Evolutionary conservation across 2,113 vertebrate genomes (phyloP).

Genomic region (Aix galericulata): DNA sequence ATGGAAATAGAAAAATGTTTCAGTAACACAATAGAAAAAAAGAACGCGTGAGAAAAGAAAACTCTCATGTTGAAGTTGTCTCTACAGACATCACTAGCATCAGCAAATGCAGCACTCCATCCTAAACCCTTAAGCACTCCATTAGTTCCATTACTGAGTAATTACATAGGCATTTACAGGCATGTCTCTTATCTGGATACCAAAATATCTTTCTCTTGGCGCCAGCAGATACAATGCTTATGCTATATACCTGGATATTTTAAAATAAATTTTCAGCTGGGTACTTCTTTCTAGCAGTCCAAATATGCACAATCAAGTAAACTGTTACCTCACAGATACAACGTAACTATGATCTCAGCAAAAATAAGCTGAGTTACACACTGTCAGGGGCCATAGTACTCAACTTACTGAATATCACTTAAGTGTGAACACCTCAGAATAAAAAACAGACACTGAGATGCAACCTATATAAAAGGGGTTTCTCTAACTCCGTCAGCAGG

Average conservation of each 20-base stretch:
- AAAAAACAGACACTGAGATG: not conserved
- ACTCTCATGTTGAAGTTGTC: not conserved
- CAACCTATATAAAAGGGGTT: not conserved
- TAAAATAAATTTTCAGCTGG: not conserved
- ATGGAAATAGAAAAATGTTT: not conserved
- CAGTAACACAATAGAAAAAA: not conserved
- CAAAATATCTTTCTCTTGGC: not conserved
- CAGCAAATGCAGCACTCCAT: fast-evolving
- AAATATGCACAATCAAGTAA: not conserved
- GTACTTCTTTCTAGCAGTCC: not conserved
- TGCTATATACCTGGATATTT: not conserved
- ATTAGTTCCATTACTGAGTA: not conserved
- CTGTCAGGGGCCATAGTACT: not conserved
- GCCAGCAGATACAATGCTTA: not conserved
- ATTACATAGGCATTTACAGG: not conserved
- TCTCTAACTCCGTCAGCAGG: not conserved
- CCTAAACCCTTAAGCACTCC: not conserved
- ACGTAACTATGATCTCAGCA: not conserved
- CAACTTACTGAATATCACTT: not conserved
- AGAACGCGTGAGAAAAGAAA: not conserved
- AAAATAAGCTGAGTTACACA: not conserved
- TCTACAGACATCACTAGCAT: not conserved
- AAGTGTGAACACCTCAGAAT: not conserved
- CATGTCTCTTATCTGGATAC: not conserved
- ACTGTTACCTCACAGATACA: not conserved